Evolutionary conservation across 2,113 vertebrate genomes (phyloP).

Genomic region (Mesembrinibis cayennensis): DNA sequence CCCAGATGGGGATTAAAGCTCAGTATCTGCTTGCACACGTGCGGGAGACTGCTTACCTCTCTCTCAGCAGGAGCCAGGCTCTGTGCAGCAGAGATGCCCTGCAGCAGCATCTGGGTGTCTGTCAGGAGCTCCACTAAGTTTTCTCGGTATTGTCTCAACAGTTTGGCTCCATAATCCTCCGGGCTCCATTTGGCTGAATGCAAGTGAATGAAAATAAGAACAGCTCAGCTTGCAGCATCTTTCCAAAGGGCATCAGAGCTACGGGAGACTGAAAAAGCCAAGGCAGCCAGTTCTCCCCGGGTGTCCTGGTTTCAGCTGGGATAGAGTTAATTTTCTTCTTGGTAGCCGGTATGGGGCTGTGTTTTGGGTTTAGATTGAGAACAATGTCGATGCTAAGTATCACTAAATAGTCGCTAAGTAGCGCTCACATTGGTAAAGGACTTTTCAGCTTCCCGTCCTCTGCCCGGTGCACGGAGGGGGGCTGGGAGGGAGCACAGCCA

Average conservation of each 20-base stretch:
- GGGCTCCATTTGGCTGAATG: constrained; percentile 35
- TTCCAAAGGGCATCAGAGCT: not conserved
- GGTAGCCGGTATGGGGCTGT: too few relatives aligned
- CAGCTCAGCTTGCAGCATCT: not conserved
- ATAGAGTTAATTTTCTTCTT: too few relatives aligned
- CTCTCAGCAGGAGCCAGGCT: constrained; percentile 64
- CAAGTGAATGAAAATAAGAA: constrained; percentile 7
- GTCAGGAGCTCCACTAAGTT: constrained; percentile 65
- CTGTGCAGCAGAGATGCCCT: constrained; percentile 49
- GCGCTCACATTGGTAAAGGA: too few relatives aligned
- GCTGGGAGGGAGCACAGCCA: too few relatives aligned
- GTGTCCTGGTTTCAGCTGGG: too few relatives aligned
- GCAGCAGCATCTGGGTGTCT: constrained; percentile 54
- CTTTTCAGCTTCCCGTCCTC: too few relatives aligned
- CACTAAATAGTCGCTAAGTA: too few relatives aligned
- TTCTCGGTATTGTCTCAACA: constrained; percentile 63
- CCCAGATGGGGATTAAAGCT: not conserved
- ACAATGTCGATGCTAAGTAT: too few relatives aligned
- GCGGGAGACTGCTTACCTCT: constrained; percentile 60
- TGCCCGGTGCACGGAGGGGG: too few relatives aligned
- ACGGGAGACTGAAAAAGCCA: not conserved
- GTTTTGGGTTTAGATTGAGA: too few relatives aligned
- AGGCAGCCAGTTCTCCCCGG: not conserved
- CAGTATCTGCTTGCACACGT: not conserved
- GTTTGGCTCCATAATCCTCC: constrained; percentile 61